Evolutionary conservation across 2,797 vertebrate species (phyloP).

Genomic region (Enteromius afrohamiltoni): DNA sequence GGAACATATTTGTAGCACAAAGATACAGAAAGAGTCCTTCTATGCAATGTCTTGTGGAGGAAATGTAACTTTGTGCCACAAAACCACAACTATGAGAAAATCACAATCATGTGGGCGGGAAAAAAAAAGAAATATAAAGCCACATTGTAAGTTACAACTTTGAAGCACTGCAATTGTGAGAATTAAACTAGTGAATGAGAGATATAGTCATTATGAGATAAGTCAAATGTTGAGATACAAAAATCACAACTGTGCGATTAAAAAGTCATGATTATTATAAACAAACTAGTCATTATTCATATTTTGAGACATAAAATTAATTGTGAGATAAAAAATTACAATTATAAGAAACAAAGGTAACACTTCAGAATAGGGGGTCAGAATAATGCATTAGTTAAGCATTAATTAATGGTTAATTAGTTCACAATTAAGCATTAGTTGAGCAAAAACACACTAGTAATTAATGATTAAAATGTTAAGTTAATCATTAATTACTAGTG

Average conservation of each 20-base stretch:
- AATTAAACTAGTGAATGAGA: neutral
- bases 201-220: neutral
- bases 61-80: neutral
- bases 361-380: too few species aligned
- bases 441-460: too few species aligned
- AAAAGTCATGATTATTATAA: neutral
- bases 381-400: too few species aligned
- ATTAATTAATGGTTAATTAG: too few species aligned
- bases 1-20: neutral
- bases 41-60: neutral
- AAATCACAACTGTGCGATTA: neutral
- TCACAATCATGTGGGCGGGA: neutral
- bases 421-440: too few species aligned
- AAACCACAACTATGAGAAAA: neutral
- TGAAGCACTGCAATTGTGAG: neutral
- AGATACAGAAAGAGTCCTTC: neutral
- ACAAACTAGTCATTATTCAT: neutral
- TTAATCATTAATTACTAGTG: too few species aligned
- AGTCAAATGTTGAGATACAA: neutral
- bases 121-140: neutral
- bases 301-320: neutral
- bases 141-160: neutral
- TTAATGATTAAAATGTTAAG: too few species aligned
- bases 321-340: too few species aligned
- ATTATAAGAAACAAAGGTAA: too few species aligned